Evolutionary conservation across 2,113 vertebrate species (phyloP), one percentile per base, ranked within the genome.

Genomic region (Stegastes partitus): DNA sequence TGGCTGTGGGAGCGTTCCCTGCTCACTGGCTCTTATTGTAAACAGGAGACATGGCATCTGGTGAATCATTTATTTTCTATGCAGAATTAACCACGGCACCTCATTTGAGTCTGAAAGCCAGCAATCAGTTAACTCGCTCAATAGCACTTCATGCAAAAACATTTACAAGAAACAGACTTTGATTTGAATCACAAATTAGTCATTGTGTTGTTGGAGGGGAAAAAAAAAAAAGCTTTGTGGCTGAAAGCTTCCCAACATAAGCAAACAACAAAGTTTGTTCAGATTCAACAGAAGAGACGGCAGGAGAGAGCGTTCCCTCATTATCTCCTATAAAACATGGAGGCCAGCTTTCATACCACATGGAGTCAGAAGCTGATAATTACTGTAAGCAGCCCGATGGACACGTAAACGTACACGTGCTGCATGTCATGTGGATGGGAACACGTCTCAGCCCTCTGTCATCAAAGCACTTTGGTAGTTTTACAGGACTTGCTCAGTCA

Each of bases 271-370:
- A 49, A 55, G 31, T 71, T 57, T 73, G 44, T 57, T 44, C 39
- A 51, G 69, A 73, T 79, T 77, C 51, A 56, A 54, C 68, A 74
- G 42, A 81, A 71, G 21, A 22, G 71, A 62, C 51, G 49, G 45
- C 2, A 2, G 19, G 15, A 22, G 42, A 49, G 56, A 49, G 37
- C n/a, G 47, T 73, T 72, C 45, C 25, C 42, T 74, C 12, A 68
- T 59, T 78, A 59, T 74, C 39, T 25, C 53, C 28, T 10, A 18
- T 10, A 16, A 73, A 68, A 71, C 55, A 71, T 18, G 56, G 25
- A 74, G 4, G 15, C 26, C 6, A n/a, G 23, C 15, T 25, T 79
- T 21, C 16, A 34, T 10, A 8, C 16, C 28, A 51, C n/a, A 59
- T 66, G 73, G 62, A 45, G 44, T 61, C 78, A 59, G 4, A 74